Evolutionary conservation across 2,113 vertebrate genomes (phyloP).

Genomic region (Aldabrachelys gigantea): DNA sequence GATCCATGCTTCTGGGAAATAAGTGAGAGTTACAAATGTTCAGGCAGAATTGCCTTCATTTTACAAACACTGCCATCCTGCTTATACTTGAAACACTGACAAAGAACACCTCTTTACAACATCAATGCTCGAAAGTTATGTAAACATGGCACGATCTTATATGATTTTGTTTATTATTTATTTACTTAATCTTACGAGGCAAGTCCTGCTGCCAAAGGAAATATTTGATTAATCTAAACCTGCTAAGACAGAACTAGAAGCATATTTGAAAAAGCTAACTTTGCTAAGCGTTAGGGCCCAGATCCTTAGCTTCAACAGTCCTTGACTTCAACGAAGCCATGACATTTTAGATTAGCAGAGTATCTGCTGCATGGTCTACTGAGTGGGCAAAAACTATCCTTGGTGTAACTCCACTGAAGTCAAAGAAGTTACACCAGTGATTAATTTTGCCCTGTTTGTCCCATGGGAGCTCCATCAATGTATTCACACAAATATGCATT

Average conservation of each 20-base stretch:
- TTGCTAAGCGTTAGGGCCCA: neutral
- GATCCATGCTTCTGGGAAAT: constrained; percentile 19
- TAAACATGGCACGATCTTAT: neutral
- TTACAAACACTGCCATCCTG: neutral
- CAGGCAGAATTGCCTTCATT: neutral
- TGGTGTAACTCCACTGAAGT: neutral
- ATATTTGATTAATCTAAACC: neutral
- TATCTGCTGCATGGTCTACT: neutral
- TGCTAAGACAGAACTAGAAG: neutral
- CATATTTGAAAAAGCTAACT: neutral
- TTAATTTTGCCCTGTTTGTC: neutral
- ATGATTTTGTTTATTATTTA: neutral
- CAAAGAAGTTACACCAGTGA: neutral
- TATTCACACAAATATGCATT: rapidly evolving
- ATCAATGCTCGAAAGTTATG: constrained; percentile 1
- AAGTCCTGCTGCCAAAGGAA: neutral
- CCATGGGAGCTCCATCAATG: neutral
- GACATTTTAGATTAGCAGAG: neutral
- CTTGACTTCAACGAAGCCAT: neutral
- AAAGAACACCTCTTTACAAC: neutral
- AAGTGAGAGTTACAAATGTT: constrained; percentile 24
- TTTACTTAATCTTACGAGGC: neutral
- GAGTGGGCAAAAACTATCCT: neutral
- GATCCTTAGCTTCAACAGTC: neutral
- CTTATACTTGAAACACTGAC: neutral